phyloP scores from a whole-genome alignment of 2,113 vertebrate genomes.

The Nicator chloris region DNA sequence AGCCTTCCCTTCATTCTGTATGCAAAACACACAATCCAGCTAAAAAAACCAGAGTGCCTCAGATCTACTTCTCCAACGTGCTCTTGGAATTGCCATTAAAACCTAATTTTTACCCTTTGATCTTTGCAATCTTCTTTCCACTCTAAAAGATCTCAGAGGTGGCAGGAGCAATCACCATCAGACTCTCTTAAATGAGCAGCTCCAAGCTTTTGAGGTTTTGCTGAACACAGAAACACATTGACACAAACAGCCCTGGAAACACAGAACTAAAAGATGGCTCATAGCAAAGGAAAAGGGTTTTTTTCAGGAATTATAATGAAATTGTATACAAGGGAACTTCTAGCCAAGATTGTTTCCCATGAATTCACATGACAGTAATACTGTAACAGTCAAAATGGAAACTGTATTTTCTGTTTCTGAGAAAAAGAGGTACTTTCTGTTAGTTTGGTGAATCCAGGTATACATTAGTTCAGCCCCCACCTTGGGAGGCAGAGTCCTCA shows the following conservation, averaged over 20 bases:
- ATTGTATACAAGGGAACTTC: not conserved
- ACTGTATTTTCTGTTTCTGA: not conserved
- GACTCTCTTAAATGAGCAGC: not conserved
- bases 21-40: not conserved
- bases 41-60: not conserved
- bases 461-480: not conserved
- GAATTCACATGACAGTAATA: not conserved
- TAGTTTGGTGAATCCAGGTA: not conserved
- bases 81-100: not conserved
- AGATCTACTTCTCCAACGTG: not conserved
- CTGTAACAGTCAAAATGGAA: not conserved
- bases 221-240: not conserved
- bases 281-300: not conserved
- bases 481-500: not conserved
- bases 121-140: conserved; percentile 15
- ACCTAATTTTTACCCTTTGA: not conserved
- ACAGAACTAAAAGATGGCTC: not conserved
- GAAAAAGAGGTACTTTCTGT: not conserved
- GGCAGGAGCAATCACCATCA: not conserved
- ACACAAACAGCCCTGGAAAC: not conserved
- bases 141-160: not conserved
- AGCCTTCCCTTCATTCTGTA: not conserved
- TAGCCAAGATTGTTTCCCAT: not conserved
- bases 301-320: not conserved
- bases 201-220: not conserved